Evolutionary conservation across 1,140 invertebrate species (phyloP), one percentile per base, ranked within the genome.

Genomic region (Brachionus paranguensis): DNA sequence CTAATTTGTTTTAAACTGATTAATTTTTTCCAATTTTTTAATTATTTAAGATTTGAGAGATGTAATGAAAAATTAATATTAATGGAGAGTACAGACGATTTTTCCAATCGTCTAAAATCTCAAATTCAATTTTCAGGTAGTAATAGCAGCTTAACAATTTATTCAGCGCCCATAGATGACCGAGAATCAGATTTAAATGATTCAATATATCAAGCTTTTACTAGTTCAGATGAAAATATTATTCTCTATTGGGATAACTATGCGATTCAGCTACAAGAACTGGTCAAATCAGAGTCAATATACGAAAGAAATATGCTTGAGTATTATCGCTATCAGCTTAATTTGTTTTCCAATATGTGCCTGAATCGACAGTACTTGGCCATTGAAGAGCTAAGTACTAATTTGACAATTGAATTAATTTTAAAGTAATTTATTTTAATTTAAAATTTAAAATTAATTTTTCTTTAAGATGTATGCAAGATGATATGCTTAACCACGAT

Each of bases 331-430:
- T 96, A 99, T 91, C 97, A 99, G 90, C 91, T 99, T 68, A 96
- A 99, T 91, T 91, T 99, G 53, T 99, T 99, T 89, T 98, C 97
- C 53, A 97, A 99, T 89, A 99, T 99, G 97, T 99, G 98, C 89
- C 91, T 99, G 78, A 98, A 99, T 90, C 91, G 98, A 79, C 97
- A 99, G 88, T 99, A 99, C 90, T 90, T 99, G 85, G 97, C 97
- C 3, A 93, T 99, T 50, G 96, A 98, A 89, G 94, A 94, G 87
- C 92, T 99, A 1, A 96, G 95, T 3, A 92, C 93, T 0, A 93
- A 97, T 89, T 91, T 99, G 85, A 94, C 96, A 87, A 96, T 98
- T 85, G 94, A 98, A 88, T 92, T 99, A 14, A 98, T 99, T 89
- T 47, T 76, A 50, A 76, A 76, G 72, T 76, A 53, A 27, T 53